Evolutionary conservation across 2,888 invertebrate genomes (phyloP), one percentile per base, ranked within the genome.

Genomic region (Acronicta alni): DNA sequence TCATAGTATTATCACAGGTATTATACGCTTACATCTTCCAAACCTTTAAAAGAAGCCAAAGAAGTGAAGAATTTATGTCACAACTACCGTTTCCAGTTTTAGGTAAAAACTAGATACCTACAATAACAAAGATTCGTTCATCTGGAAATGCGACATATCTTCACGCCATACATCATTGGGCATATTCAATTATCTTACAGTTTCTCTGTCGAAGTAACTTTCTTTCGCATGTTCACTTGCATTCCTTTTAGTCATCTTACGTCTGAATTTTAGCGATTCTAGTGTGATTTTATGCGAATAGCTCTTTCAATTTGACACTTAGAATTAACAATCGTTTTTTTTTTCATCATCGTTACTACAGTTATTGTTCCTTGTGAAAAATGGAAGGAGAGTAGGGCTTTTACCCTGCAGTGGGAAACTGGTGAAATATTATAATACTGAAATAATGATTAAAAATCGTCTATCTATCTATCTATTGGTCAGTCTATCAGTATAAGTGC

Each of bases 151-250:
- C 48, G 43, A 48, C 55, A 75, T 75, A 76, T 9, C 71, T 63
- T 71, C 67, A 75, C 77, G 75, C 76, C 18, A 75, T 65, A 52
- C 55, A 16, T 61, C 58, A 75, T 64, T 58, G 48, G 54, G 42
- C 62, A 20, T 0, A 55, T 62, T 18, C 47, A 47, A 57, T 59
- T 59, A 52, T 45, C 51, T 58, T 55, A 23, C 47, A 57, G 60
- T 75, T 76, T 76, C 75, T 75, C 74, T 73, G 44, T 76, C 59
- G 30, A 46, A 54, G 42, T 30, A 55, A 75, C 77, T 77, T 77
- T 77, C 77, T 56, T 74, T 75, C 35, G 71, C 76, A 68, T 71
- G 71, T 49, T 20, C 41, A 37, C 48, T 56, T 39, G 64, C 71
- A 77, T 77, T 75, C 72, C 54, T 42, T 35, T 35, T 46, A 38